Base-by-base conservation (phyloP, 1,140 invertebrate species). In the Amyelois transitella region DNA sequence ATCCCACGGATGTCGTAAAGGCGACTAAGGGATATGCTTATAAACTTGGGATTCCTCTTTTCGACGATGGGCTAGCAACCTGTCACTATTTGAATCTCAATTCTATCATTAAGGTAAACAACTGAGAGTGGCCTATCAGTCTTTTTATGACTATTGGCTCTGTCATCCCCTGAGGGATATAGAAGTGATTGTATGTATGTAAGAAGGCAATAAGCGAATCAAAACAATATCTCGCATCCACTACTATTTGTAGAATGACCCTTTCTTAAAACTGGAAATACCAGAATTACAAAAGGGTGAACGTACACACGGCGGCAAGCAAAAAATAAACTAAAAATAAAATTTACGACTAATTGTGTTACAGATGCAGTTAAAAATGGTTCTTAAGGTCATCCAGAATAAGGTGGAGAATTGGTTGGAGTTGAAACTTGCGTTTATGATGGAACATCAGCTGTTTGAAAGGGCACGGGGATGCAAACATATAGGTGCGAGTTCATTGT, bases 391-490 rank as follows among this genome's bases (percentile, higher is more conserved):
- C 47, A 45, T 32, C 19, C 0, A 1, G 8, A 8, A 24, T 57
- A 56, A 52, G 22, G 44, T 49, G 6, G 50, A 52, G 7, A 38
- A 32, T 58, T 6, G 25, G 20, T n/a, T 56, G 50, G 1, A 43
- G 8, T 4, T 43, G 43, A 25, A 49, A 44, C 24, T 57, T 47
- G 38, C 61, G 60, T 64, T 61, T 63, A 62, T 64, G 65, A 61
- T 64, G 51, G 32, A 63, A 60, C 58, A 67, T 67, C 65, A 67
- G 65, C 65, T 67, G 65, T 67, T 66, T 67, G 54, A 57, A 56
- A 58, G 56, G 57, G 57, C 55, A 60, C 25, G 12, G 51, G 50
- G 56, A 53, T 60, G 58, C 56, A 60, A 53, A 55, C 55, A 55
- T 64, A 38, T 14, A 14, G 32, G 4, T 14, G 32, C 17, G 3